A percentile compares a stretch with the other conserved stretches of the same genome.
These are phyloP conservation scores for Dolichotis patagonum DNA, from an alignment of 2,113 vertebrate genomes.

Conservation along the genomic window DNA sequence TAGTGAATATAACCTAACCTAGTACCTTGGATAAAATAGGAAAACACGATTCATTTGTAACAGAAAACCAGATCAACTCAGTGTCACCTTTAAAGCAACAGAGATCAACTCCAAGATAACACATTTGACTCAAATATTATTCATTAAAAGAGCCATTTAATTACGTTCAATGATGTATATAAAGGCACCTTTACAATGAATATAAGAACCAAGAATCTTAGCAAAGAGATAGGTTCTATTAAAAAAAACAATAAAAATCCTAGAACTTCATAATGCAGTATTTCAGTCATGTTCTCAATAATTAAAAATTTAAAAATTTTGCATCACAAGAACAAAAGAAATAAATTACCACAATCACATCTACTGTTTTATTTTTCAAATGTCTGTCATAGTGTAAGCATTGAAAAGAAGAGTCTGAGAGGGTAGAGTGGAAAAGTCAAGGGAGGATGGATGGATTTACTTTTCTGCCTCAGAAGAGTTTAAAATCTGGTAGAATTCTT, in stretches of 20 bases:
- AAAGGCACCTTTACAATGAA: neutral
- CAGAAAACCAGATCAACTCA: neutral
- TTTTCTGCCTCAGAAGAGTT: constrained; percentile 14
- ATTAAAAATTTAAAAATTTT: neutral
- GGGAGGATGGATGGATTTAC: neutral
- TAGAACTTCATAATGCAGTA: neutral
- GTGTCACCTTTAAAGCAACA: neutral
- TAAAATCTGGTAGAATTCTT: neutral
- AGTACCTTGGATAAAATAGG: neutral
- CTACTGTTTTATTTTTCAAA: neutral
- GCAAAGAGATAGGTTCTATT: neutral
- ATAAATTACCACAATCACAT: neutral
- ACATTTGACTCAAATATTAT: neutral
- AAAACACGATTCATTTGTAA: neutral
- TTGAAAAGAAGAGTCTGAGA: neutral
- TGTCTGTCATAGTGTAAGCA: neutral
- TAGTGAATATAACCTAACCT: too few species aligned
- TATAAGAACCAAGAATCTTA: neutral
- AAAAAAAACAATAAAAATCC: neutral
- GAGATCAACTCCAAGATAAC: neutral
- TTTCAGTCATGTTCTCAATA: neutral
- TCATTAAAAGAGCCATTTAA: neutral
- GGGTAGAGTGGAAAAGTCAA: neutral
- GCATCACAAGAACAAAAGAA: neutral
- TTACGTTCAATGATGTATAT: neutral